Percentiles rank a stretch among this genome's conserved stretches.
Evolutionary conservation across 1,140 invertebrate genomes (phyloP).

Genomic region (Anastrepha obliqua): DNA sequence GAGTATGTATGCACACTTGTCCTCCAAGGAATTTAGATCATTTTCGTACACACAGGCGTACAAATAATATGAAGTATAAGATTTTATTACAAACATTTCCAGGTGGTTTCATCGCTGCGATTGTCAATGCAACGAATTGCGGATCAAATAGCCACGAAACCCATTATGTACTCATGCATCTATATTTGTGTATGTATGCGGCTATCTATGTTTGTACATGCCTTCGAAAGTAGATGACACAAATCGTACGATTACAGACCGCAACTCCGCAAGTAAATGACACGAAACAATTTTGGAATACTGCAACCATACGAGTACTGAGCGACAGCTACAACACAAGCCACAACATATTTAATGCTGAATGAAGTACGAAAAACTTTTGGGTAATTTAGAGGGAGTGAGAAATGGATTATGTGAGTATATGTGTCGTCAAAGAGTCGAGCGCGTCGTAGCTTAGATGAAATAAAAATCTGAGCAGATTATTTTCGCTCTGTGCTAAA

Average conservation of each 20-base stretch:
- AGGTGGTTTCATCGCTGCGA: too few species aligned
- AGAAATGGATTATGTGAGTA: background rate
- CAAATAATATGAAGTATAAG: too few species aligned
- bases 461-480: background rate
- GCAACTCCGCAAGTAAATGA: background rate
- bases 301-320: background rate
- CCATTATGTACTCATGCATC: too few species aligned
- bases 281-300: background rate
- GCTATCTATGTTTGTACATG: too few species aligned
- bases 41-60: too few species aligned
- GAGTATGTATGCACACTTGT: too few species aligned
- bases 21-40: too few species aligned
- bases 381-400: background rate
- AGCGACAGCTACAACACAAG: background rate
- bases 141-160: too few species aligned
- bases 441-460: background rate
- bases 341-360: slow-evolving; percentile 26
- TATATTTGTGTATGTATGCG: too few species aligned
- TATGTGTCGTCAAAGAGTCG: background rate
- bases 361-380: slow-evolving; percentile 3
- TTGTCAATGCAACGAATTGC: too few species aligned
- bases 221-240: too few species aligned
- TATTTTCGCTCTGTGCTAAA: background rate
- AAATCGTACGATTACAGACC: background rate
- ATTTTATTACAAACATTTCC: too few species aligned